Percentiles rank a stretch among this genome's conserved stretches.
phyloP scores from a whole-genome alignment of 2,797 vertebrate species.

The Gorsachius magnificus region DNA sequence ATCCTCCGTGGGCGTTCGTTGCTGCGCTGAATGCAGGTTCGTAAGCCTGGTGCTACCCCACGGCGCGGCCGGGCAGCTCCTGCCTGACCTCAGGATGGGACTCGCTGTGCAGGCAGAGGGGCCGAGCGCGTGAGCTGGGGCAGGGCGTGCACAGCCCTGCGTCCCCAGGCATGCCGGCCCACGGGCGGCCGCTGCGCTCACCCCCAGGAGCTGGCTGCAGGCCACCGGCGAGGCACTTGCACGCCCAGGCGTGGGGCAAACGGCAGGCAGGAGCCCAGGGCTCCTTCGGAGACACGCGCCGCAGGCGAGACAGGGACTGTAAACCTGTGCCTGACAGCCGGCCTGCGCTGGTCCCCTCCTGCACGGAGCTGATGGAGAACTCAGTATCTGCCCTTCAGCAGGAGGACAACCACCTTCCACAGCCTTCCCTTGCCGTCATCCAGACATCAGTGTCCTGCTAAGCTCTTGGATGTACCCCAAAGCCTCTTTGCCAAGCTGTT shows the following conservation, averaged over 20 bases:
- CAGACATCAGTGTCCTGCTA: not conserved
- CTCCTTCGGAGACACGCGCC: not conserved
- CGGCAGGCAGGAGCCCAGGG: not conserved
- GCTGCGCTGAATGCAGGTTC: not conserved
- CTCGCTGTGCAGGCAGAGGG: not conserved
- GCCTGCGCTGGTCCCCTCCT: not conserved
- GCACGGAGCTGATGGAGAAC: not conserved
- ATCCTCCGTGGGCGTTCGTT: accelerated
- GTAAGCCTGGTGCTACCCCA: not conserved
- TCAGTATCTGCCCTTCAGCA: not conserved
- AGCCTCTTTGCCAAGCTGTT: not conserved
- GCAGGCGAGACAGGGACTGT: not conserved
- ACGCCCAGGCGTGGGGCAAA: not conserved
- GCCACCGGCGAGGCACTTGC: not conserved
- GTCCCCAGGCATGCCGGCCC: not conserved
- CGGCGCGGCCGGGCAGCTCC: not conserved
- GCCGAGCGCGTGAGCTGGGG: not conserved
- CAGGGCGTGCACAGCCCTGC: not conserved
- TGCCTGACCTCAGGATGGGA: not conserved
- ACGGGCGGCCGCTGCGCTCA: not conserved
- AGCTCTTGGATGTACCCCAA: not conserved
- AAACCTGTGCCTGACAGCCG: not conserved
- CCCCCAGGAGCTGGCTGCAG: not conserved
- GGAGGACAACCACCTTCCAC: not conserved
- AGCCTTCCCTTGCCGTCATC: not conserved